Conservation (phyloP, 1,140 invertebrate genomes). For the Drosophila teissieri region DNA sequence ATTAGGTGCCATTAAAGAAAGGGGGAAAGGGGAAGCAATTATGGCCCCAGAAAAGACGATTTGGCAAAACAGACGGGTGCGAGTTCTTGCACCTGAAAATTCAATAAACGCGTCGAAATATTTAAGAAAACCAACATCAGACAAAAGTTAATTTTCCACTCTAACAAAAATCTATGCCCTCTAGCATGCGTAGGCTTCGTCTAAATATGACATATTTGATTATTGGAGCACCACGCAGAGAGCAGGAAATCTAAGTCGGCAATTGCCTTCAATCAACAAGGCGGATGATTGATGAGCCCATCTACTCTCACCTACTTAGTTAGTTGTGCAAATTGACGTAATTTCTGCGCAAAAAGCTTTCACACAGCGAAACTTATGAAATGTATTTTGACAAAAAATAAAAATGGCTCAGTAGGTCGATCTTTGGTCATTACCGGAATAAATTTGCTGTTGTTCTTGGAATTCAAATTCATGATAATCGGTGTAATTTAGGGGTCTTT, state of each 20-base stretch:
- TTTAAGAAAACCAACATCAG: constrained; percentile 46
- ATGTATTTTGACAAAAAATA: constrained; percentile 42
- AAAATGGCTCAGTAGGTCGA: constrained; percentile 48
- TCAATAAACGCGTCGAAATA: constrained; percentile 25
- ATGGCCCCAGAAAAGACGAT: not conserved
- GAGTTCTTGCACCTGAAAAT: constrained; percentile 49
- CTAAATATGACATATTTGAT: constrained; percentile 58
- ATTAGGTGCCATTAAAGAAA: constrained; percentile 20
- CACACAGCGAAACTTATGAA: constrained; percentile 41
- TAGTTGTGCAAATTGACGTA: constrained; percentile 59
- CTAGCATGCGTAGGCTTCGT: constrained; percentile 51
- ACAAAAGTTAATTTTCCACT: not conserved
- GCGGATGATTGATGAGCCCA: constrained; percentile 66
- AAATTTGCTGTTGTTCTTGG: constrained; percentile 31
- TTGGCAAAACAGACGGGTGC: constrained; percentile 31
- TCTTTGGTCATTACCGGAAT: constrained; percentile 53
- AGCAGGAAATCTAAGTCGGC: constrained; percentile 59
- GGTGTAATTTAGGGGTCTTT: constrained; percentile 22
- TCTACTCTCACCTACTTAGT: constrained; percentile 36
- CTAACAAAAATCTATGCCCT: constrained; percentile 61
- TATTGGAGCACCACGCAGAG: constrained; percentile 58
- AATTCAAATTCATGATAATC: constrained; percentile 18
- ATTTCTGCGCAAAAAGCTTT: constrained; percentile 56
- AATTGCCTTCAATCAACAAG: constrained; percentile 59
- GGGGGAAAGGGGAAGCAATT: not conserved